Conservation (phyloP, 2,797 vertebrate species). For the Hirundo rustica region DNA sequence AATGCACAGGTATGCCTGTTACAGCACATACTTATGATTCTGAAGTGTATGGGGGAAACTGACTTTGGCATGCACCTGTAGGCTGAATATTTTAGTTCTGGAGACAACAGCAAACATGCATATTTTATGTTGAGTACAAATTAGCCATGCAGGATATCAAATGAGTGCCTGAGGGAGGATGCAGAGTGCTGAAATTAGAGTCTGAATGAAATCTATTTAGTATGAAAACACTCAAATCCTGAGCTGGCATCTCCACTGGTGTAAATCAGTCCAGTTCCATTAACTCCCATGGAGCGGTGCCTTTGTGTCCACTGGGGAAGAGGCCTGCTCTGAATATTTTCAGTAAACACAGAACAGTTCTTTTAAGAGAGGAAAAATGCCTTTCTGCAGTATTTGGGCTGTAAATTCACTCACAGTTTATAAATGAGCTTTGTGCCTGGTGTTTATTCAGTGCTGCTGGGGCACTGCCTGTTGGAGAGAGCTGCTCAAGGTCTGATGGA, state of each 20-base stretch:
- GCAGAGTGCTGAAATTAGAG: background rate
- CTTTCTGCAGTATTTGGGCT: background rate
- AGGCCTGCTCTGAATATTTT: background rate
- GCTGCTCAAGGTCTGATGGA: background rate
- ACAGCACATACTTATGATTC: constrained; percentile 54
- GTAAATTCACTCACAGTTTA: background rate
- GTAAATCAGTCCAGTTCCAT: constrained; percentile 17
- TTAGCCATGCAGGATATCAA: constrained; percentile 55
- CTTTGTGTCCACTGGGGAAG: background rate
- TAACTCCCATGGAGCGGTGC: background rate
- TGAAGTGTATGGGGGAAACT: constrained; percentile 37
- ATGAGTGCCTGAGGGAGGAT: constrained; percentile 46
- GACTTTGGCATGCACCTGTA: constrained; percentile 28
- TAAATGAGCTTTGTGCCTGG: background rate
- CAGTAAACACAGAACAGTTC: background rate
- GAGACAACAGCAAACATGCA: background rate
- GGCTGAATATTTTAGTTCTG: constrained; percentile 44
- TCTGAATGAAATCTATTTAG: background rate
- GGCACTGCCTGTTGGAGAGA: background rate
- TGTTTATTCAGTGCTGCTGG: background rate
- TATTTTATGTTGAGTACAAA: constrained; percentile 57
- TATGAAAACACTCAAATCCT: background rate
- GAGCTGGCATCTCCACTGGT: background rate
- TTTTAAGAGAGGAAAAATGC: background rate
- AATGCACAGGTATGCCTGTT: constrained; percentile 49